Evolutionary conservation across 2,888 invertebrate species (phyloP), one percentile per base, ranked within the genome.

Genomic region (Ernsta delagoae): DNA sequence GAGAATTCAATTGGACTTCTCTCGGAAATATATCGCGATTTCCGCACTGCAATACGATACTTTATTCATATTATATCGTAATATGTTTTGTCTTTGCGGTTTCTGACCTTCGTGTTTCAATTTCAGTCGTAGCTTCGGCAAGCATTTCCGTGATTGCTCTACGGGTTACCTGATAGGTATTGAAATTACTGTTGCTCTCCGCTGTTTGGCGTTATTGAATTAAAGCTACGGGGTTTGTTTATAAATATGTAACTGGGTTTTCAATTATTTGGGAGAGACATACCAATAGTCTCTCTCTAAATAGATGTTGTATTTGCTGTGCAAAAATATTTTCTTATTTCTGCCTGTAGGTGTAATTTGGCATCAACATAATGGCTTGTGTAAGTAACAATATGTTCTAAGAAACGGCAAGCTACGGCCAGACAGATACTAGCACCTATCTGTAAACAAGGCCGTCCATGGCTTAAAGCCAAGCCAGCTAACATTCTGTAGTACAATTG

Each of bases 11-110:
- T 68, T 62, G 57, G 48, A 62, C 62, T 62, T 60, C 16, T 39
- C 57, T 36, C 24, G 39, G 68, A 50, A 68, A 62, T 61, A 61
- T 68, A 62, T 56, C 61, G 48, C 48, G 68, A 61, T 54, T 66
- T 61, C 45, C 45, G 41, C 34, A 34, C 34, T 16, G 3, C 31
- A 31, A 7, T 50, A 7, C 54, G 54, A 54, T 54, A 9, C 31
- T 54, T 54, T 54, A 54, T 54, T 54, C 54, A 59, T 59, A 59
- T 57, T 57, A 36, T 57, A 36, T 57, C 36, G 8, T 41, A 41
- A 57, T 57, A 36, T 36, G 11, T 34, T 57, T 57, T 57, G 36
- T 57, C 36, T n/a, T 57, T 36, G 57, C 34, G n/a, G n/a, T 3
- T 36, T 34, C 57, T 36, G 57, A 12, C 31, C 5, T 5, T 9